Conservation (phyloP, 2,113 vertebrate species). For the Alaudala cheleensis region DNA sequence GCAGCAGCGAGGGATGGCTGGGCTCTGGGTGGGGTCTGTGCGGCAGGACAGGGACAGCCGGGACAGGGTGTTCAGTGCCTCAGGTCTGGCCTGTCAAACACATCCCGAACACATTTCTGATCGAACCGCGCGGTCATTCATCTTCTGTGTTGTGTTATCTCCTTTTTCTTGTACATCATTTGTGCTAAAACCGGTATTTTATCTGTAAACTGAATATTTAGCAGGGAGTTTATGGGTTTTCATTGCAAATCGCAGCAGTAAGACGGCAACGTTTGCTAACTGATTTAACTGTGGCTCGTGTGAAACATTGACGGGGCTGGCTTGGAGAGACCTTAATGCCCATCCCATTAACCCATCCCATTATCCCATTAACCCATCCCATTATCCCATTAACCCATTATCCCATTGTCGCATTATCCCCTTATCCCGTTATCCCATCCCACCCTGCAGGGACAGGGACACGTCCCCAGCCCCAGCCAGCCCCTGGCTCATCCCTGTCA, state of each 20-base stretch:
- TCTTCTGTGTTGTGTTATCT: neutral
- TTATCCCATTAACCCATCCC: too few relatives aligned
- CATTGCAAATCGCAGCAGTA: neutral
- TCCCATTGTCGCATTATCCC: neutral
- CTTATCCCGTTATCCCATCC: neutral
- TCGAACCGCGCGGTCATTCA: neutral
- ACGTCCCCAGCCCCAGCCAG: neutral
- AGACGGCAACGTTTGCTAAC: neutral
- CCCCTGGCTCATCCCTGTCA: fast-evolving
- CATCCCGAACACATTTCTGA: neutral
- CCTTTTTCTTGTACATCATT: neutral
- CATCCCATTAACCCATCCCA: neutral
- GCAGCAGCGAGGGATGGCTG: neutral
- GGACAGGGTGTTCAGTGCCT: neutral
- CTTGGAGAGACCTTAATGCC: neutral
- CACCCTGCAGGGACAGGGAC: neutral
- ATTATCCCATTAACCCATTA: neutral
- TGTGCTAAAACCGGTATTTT: neutral
- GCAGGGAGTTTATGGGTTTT: neutral
- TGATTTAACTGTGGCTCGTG: neutral
- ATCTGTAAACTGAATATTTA: neutral
- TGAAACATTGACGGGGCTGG: neutral
- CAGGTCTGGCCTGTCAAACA: fast-evolving
- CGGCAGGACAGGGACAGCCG: neutral
- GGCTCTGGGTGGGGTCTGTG: neutral